These are phyloP conservation scores for Perithous albicinctus DNA, from an alignment of 2,888 invertebrate species.

Conservation along the genomic window DNA sequence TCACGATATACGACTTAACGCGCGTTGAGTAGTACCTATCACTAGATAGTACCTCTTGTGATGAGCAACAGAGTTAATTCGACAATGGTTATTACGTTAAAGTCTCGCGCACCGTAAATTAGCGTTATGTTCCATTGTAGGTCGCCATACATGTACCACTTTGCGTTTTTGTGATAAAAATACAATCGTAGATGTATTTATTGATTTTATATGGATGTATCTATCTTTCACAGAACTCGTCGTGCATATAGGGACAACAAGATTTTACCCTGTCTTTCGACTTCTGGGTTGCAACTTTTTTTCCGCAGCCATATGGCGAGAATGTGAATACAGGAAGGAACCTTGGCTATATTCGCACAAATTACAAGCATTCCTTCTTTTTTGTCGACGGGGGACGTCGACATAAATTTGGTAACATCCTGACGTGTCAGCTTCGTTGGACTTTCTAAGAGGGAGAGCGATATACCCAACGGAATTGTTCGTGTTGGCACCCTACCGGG, in stretches of 20 bases:
- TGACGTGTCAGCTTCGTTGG: constrained; percentile 17
- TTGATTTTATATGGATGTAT: neutral
- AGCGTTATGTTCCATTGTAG: neutral
- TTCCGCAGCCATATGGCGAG: neutral
- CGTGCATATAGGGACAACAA: no score
- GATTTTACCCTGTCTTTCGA: no score
- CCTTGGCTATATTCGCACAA: constrained; percentile 23
- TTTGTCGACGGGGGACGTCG: constrained; percentile 3
- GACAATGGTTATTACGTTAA: no score
- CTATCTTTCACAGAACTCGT: neutral
- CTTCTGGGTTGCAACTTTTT: neutral
- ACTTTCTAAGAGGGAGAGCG: neutral
- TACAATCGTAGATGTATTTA: neutral
- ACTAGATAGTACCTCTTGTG: no score
- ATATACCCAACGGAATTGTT: neutral
- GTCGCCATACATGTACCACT: neutral
- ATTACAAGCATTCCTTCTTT: constrained; percentile 45
- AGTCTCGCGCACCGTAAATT: no score
- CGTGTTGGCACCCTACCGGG: neutral
- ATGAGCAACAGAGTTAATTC: no score
- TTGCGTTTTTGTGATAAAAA: neutral
- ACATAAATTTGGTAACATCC: constrained; percentile 33
- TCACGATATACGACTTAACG: no score
- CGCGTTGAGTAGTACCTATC: no score
- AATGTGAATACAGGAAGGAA: neutral